Evolutionary conservation across 2,113 vertebrate genomes (phyloP).

Genomic region (Tichodroma muraria): DNA sequence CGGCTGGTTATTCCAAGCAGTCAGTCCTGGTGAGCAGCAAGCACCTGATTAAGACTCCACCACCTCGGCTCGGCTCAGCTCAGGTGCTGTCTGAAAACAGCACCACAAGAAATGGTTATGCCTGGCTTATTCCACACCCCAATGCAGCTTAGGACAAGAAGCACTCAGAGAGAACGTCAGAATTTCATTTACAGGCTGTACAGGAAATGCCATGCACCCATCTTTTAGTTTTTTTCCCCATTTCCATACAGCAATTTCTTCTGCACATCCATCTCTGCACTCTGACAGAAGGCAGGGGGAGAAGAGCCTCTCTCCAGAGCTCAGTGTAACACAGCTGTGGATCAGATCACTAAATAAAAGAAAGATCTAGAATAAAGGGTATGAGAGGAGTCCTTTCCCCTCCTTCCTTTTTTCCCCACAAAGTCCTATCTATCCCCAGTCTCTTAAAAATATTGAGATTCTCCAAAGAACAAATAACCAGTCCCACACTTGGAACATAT

Average conservation of each 20-base stretch:
- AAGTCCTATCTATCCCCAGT: not conserved
- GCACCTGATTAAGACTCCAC: not conserved
- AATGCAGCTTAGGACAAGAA: fast-evolving
- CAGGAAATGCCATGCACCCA: not conserved
- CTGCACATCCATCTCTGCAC: not conserved
- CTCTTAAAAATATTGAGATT: not conserved
- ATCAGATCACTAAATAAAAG: not conserved
- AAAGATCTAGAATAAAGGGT: not conserved
- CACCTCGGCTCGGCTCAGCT: not conserved
- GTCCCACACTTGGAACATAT: not conserved
- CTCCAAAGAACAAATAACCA: not conserved
- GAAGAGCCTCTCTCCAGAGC: not conserved
- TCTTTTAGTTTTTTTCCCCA: not conserved
- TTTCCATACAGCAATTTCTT: not conserved
- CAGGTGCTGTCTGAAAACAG: not conserved
- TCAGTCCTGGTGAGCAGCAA: not conserved
- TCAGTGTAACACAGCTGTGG: not conserved
- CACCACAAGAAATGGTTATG: not conserved
- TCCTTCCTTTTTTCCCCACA: not conserved
- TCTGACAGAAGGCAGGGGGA: not conserved
- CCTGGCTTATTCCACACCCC: not conserved
- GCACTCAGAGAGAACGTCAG: not conserved
- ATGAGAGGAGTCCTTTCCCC: not conserved
- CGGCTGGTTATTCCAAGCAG: not conserved
- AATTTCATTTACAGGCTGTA: not conserved